Conservation (phyloP, 2,797 vertebrate genomes). For the Lateolabrax maculatus region DNA sequence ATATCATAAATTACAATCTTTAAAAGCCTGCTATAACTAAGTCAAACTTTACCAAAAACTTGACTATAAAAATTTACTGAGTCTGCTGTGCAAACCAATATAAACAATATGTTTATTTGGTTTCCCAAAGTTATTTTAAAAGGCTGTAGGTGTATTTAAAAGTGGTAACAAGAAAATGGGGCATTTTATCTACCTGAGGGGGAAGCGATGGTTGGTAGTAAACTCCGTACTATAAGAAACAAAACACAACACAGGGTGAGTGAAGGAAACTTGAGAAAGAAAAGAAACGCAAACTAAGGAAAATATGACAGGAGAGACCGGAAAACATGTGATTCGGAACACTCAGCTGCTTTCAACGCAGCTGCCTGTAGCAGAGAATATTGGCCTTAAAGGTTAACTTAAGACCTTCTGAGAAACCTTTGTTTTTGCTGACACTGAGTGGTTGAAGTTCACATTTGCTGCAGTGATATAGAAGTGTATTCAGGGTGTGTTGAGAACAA, state of each 20-base stretch:
- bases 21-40: neutral
- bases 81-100: slow-evolving; percentile 8
- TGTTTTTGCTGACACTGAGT: slow-evolving; percentile 25
- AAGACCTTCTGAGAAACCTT: slow-evolving; percentile 24
- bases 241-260: slow-evolving; percentile 83
- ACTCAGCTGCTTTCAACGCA: slow-evolving; percentile 14
- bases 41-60: slow-evolving; percentile 23
- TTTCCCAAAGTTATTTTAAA: slow-evolving; percentile 24
- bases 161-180: slow-evolving; percentile 66
- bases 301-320: slow-evolving; percentile 8
- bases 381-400: slow-evolving; percentile 24
- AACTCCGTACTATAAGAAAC: slow-evolving; percentile 86
- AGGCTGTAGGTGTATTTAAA: slow-evolving; percentile 32
- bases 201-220: slow-evolving; percentile 84
- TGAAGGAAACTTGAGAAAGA: slow-evolving; percentile 51
- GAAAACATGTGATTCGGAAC: slow-evolving; percentile 10
- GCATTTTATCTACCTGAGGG: slow-evolving; percentile 84
- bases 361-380: slow-evolving; percentile 13
- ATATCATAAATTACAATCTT: neutral
- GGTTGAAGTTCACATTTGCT: slow-evolving; percentile 36
- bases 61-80: neutral
- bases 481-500: slow-evolving; percentile 21
- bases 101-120: neutral
- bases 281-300: slow-evolving; percentile 29
- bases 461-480: slow-evolving; percentile 8